A percentile compares a stretch with the other conserved stretches of the same genome.
Conservation (phyloP, 2,888 invertebrate species). For the Drosophila antonietae region DNA sequence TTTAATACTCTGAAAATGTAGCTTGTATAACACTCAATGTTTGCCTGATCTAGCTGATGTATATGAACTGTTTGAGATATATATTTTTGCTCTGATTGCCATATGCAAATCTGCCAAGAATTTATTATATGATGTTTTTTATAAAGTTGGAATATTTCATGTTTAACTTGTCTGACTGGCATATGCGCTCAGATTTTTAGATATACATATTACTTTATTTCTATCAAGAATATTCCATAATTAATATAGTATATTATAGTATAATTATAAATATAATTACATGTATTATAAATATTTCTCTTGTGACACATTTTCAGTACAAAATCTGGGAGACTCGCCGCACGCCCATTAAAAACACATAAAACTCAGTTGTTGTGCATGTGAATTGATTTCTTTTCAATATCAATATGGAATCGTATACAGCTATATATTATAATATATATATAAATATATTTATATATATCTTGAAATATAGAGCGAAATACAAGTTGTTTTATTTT, state of each 20-base stretch:
- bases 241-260: not conserved
- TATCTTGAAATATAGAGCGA: not conserved
- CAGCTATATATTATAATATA: not conserved
- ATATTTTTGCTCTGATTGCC: no score
- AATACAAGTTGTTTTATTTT: no score
- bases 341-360: not conserved
- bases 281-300: not conserved
- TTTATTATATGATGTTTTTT: not conserved
- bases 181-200: no score
- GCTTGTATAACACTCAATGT: no score
- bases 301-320: not conserved
- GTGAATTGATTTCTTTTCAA: conserved; percentile 36
- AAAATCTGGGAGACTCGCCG: not conserved
- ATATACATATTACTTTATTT: no score
- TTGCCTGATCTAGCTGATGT: not conserved
- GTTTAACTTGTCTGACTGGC: not conserved
- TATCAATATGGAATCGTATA: not conserved
- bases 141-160: not conserved
- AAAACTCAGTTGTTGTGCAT: conserved; percentile 4
- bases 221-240: not conserved
- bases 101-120: not conserved
- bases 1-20: conserved; percentile 5
- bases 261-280: no score
- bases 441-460: not conserved
- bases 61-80: not conserved